Evolutionary conservation across 1,140 invertebrate genomes (phyloP), one percentile per base, ranked within the genome.

Genomic region (Aphaenogaster floridana): DNA sequence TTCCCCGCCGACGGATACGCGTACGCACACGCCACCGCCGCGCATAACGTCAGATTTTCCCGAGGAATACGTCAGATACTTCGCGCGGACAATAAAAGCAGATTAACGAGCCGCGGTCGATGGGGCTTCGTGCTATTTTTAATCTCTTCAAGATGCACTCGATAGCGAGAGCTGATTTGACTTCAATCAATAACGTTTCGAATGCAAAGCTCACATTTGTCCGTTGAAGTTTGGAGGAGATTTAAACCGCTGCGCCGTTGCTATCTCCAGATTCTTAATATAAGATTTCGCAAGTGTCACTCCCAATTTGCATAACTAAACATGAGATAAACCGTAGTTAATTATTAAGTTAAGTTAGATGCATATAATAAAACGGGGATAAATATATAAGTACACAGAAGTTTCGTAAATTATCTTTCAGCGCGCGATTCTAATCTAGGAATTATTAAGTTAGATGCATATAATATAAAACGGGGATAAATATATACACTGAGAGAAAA

Each of bases 61-160:
- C 69, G 28, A 74, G 34, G n/a, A 76, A 84, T 76, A 84, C 42
- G 68, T 83, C 69, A 61, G 80, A 84, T 15, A 13, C 11, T 74
- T 45, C 7, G 28, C 42, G 13, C 80, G 15, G 42, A 74, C 57
- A 61, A 76, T 76, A 76, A 76, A 69, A 39, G 54, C 11, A 76
- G 42, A 84, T 84, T 84, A 84, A 84, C 69, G 80, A 83, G 17
- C 8, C 42, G 69, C 48, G 48, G 61, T 72, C 39, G 66, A 72
- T 78, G 34, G 11, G 34, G 48, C 28, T 7, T 74, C 45, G 9
- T 13, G 54, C 54, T 63, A 52, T 81, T 81, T 74, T 34, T 50
- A 76, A 76, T 83, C 54, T 50, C 28, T n/a, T 36, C 52, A 8
- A 74, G 42, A 34, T 48, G 28, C 52, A 48, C 42, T 59, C 52